These are phyloP conservation scores for Macroglossus sobrinus DNA, from an alignment of 2,113 vertebrate species.

Conservation along the genomic window DNA sequence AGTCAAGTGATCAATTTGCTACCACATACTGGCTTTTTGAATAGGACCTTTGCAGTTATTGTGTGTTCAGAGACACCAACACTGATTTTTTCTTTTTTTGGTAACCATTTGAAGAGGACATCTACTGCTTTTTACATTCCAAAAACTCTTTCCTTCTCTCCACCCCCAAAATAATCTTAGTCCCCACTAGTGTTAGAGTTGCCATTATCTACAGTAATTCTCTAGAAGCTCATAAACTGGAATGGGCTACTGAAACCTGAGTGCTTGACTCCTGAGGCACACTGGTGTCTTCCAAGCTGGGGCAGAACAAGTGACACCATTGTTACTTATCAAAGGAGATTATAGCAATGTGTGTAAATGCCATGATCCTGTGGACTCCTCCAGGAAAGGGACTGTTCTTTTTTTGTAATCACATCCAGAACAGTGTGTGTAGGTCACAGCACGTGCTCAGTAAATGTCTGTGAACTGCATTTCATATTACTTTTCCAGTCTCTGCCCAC, in stretches of 20 bases:
- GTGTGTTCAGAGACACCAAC: not conserved
- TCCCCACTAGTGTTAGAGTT: not conserved
- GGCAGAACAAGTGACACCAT: not conserved
- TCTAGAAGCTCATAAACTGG: not conserved
- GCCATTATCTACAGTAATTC: not conserved
- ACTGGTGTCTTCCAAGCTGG: not conserved
- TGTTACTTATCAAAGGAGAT: not conserved
- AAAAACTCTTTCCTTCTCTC: not conserved
- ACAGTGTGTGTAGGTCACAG: not conserved
- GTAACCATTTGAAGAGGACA: not conserved
- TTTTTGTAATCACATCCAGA: not conserved
- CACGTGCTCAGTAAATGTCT: not conserved
- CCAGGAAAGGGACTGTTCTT: not conserved
- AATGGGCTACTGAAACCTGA: fast-evolving
- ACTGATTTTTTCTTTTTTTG: not conserved
- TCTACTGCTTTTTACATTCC: not conserved
- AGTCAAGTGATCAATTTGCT: not conserved
- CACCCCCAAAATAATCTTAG: not conserved
- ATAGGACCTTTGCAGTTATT: not conserved
- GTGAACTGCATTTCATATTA: not conserved
- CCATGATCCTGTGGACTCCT: not conserved
- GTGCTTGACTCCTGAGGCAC: not conserved
- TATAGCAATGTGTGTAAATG: not conserved
- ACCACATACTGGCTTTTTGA: not conserved
- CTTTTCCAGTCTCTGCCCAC: not conserved